Base-by-base conservation (phyloP, 2,888 invertebrate genomes). In the Zele albiditarsus region DNA sequence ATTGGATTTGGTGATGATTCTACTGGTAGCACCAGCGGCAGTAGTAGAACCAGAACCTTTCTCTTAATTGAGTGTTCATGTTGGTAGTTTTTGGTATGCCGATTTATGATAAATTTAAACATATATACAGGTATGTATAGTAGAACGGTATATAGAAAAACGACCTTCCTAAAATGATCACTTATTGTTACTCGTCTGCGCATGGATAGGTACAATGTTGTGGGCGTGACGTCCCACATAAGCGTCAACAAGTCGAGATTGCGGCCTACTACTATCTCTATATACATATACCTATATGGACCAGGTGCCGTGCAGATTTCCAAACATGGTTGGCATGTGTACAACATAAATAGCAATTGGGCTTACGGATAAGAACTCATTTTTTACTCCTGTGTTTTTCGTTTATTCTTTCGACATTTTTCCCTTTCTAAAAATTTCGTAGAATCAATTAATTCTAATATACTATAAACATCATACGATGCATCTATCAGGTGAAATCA, bases 291-390 rank as follows among this genome's bases (percentile, higher is more conserved):
- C 81, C 78, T 79, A 82, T 80, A 83, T 80, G 81, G 82, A 77
- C 80, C 80, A 80, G 80, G 77, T 80, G 81, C 75, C 72, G 77
- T 75, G 78, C 71, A 71, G 76, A 79, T 79, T 71, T 76, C 83
- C 82, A 82, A 84, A 84, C 82, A 75, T 77, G 79, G 81, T n/a
- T 68, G 78, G 67, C 63, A 63, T 63, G 33, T 28, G 27, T 27
- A 60, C 28, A 63, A n/a, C 63, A 20, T 23, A 63, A 63, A 63
- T 63, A 20, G 63, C 63, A 23, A 63, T 33, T 63, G 20, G 53
- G 53, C 53, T n/a, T 53, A 53, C 23, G 20, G 53, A 53, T 53
- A 53, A 53, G 53, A 53, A n/a, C 53, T 53, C n/a, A 53, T 20
- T 53, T 53, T 53, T 53, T 53, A 20, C 20, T 23, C 8, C 20